Conservation (phyloP, 2,888 invertebrate genomes). For the Brachylomia viminalis region DNA sequence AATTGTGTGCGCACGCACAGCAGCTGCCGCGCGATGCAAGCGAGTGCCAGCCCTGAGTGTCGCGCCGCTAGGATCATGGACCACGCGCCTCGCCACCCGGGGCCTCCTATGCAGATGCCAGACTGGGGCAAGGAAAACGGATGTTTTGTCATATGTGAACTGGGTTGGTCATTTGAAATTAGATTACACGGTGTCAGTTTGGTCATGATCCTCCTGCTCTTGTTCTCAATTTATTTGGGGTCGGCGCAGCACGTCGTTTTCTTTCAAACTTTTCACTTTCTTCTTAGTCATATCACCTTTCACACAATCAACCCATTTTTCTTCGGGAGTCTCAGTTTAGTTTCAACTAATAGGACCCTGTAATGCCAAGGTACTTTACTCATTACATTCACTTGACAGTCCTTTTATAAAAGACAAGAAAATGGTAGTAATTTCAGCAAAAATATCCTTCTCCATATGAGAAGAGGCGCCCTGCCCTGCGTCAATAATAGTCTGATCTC, state of each 20-base stretch:
- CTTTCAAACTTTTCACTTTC: background rate
- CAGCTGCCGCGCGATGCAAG: slow-evolving; percentile 91
- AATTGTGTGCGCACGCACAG: slow-evolving; percentile 90
- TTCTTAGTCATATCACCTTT: no score
- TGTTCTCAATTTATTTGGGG: background rate
- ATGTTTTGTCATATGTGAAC: background rate
- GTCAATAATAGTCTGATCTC: background rate
- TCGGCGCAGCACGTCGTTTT: background rate
- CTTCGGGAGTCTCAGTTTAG: background rate
- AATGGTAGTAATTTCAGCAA: no score
- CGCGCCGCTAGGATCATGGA: slow-evolving; percentile 86
- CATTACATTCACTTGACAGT: background rate
- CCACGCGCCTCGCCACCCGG: slow-evolving; percentile 91
- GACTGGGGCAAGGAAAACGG: slow-evolving; percentile 68
- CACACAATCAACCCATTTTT: background rate
- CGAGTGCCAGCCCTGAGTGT: slow-evolving; percentile 91
- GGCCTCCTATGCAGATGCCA: slow-evolving; percentile 84
- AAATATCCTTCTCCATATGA: background rate
- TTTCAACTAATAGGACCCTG: background rate
- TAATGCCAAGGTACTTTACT: background rate
- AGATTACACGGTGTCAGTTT: background rate
- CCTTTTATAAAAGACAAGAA: background rate
- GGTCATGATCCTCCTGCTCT: no score
- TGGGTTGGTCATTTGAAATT: background rate
- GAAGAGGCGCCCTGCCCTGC: background rate